Conservation (phyloP, 2,888 invertebrate genomes). For the Caenorhabditis imperialis region DNA sequence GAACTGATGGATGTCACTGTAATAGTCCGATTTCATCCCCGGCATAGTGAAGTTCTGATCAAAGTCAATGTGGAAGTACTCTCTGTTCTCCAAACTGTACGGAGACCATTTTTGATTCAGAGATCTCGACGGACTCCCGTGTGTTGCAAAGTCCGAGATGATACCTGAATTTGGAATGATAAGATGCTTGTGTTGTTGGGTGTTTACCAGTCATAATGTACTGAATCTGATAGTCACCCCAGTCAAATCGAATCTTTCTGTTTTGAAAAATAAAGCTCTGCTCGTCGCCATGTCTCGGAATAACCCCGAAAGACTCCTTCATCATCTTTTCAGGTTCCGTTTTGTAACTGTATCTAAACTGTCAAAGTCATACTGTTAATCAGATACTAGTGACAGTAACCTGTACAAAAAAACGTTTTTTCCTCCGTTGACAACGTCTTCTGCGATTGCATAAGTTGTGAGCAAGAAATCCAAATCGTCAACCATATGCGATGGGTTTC, state of each 20-base stretch:
- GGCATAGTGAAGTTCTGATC: background rate
- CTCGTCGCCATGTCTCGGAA: background rate
- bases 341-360: no score
- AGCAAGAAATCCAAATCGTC: constrained; percentile 1
- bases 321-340: no score
- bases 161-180: background rate
- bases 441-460: background rate
- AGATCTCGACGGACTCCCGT: background rate
- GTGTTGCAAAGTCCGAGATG: background rate
- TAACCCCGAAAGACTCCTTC: background rate
- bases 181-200: no score
- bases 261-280: background rate
- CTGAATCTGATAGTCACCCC: background rate
- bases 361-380: no score
- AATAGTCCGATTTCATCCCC: background rate
- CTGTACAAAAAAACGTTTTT: constrained; percentile 1
- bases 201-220: background rate
- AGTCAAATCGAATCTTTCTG: background rate
- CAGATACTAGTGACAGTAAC: background rate
- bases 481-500: background rate
- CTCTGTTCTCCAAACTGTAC: background rate
- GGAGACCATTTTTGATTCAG: background rate
- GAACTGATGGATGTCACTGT: background rate
- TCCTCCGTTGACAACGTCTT: background rate
- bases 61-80: constrained; percentile 2